Conservation (phyloP, 2,113 vertebrate species). For the Buteo buteo region DNA sequence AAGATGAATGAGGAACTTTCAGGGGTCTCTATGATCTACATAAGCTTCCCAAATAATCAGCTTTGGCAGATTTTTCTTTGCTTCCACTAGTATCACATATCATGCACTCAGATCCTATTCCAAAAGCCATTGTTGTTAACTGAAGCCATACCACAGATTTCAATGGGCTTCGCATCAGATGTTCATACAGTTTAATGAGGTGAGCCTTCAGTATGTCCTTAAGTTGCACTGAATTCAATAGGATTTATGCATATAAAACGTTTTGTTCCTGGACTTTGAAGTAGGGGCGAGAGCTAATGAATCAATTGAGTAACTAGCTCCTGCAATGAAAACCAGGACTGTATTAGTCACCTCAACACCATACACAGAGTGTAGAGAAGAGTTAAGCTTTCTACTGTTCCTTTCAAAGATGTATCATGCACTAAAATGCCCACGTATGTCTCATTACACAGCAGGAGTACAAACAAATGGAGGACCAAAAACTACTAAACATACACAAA, state of each 20-base stretch:
- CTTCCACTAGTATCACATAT: not conserved
- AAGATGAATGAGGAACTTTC: not conserved
- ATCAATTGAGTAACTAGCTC: not conserved
- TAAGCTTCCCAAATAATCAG: not conserved
- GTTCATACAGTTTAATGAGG: not conserved
- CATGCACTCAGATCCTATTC: not conserved
- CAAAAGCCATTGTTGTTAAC: not conserved
- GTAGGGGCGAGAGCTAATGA: not conserved
- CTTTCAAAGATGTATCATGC: not conserved
- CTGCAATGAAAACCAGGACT: not conserved
- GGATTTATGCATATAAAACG: not conserved
- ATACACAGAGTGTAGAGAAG: not conserved
- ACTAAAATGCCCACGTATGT: accelerated
- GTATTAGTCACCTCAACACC: not conserved
- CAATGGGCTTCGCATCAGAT: not conserved
- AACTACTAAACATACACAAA: not conserved
- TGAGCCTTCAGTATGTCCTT: not conserved
- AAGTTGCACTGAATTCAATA: not conserved
- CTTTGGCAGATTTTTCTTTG: not conserved
- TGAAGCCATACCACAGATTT: not conserved
- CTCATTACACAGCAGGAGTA: not conserved
- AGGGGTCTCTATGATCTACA: not conserved
- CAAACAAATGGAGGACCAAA: not conserved
- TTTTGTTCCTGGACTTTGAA: not conserved
- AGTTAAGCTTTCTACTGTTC: not conserved